phyloP scores from a whole-genome alignment of 2,888 invertebrate genomes.

The Leptodirus hochenwartii region DNA sequence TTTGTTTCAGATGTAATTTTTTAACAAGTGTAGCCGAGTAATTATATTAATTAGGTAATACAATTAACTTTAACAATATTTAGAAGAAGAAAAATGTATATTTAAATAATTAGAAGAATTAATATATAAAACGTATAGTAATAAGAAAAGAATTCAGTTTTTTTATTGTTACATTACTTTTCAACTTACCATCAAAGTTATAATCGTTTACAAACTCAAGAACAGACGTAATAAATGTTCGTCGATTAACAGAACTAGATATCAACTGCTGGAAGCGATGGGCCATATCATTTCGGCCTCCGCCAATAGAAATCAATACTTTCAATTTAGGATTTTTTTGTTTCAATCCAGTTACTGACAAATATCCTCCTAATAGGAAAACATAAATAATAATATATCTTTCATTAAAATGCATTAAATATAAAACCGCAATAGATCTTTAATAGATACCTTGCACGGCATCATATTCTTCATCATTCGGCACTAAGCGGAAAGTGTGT shows the following conservation, averaged over 20 bases:
- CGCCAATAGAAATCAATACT: conserved; percentile 56
- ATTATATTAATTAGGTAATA: no score
- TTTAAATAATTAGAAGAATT: no score
- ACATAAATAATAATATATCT: no score
- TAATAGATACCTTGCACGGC: conserved; percentile 42
- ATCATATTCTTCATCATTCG: conserved; percentile 52
- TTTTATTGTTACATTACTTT: no score
- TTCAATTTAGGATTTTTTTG: conserved; percentile 44
- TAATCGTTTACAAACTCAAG: conserved; percentile 43
- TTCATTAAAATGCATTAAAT: conserved; percentile 2
- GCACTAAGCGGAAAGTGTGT: conserved; percentile 38
- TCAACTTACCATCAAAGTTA: conserved; percentile 73
- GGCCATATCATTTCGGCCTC: conserved; percentile 39
- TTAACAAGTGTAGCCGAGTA: no score
- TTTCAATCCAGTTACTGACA: conserved; percentile 49
- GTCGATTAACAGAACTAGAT: conserved; percentile 32
- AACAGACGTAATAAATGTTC: conserved; percentile 43
- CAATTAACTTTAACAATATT: no score
- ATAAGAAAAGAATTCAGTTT: no score
- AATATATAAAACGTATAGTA: no score
- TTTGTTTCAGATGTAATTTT: no score
- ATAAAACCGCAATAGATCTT: neutral
- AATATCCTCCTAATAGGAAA: conserved; percentile 46
- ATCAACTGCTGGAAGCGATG: conserved; percentile 45
- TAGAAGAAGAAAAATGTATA: no score